Evolutionary conservation across 1,140 invertebrate species (phyloP).

Genomic region (Pararge aegeria): DNA sequence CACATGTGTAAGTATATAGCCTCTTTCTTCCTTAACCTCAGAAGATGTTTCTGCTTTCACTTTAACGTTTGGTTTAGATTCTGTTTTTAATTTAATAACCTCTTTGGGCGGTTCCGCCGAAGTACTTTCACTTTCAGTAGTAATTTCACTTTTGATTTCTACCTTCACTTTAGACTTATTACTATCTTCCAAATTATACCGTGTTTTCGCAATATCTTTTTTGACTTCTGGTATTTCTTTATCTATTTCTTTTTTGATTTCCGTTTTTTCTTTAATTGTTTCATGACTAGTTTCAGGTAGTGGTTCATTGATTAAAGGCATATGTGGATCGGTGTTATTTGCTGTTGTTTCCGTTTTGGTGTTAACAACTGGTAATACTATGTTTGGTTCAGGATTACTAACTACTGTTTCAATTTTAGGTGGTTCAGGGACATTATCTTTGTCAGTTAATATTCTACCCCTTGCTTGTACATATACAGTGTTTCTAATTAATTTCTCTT

Average conservation of each 20-base stretch:
- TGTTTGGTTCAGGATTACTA: constrained; percentile 2
- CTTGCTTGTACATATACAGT: constrained; percentile 69
- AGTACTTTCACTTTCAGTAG: background rate
- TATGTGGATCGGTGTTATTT: background rate
- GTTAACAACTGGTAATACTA: background rate
- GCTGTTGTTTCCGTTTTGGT: background rate
- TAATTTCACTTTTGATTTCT: constrained; percentile 14
- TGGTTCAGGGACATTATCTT: constrained; percentile 22
- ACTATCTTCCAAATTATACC: constrained; percentile 18
- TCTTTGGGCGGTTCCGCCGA: constrained; percentile 6
- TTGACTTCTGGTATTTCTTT: background rate
- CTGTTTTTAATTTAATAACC: constrained; percentile 15
- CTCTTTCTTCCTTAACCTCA: constrained; percentile 33
- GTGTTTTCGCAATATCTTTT: background rate
- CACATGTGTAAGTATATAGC: constrained; percentile 61
- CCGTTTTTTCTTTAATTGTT: background rate
- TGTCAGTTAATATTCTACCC: constrained; percentile 51
- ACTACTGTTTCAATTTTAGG: constrained; percentile 18
- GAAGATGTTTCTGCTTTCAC: constrained; percentile 24
- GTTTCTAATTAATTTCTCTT: constrained; percentile 65
- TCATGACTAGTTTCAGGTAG: background rate
- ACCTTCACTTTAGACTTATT: constrained; percentile 18
- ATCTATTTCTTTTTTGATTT: constrained; percentile 2
- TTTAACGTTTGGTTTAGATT: constrained; percentile 29
- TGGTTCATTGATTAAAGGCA: background rate